These are phyloP conservation scores for Mustelus asterias DNA, from an alignment of 2,113 vertebrate species.

Conservation along the genomic window DNA sequence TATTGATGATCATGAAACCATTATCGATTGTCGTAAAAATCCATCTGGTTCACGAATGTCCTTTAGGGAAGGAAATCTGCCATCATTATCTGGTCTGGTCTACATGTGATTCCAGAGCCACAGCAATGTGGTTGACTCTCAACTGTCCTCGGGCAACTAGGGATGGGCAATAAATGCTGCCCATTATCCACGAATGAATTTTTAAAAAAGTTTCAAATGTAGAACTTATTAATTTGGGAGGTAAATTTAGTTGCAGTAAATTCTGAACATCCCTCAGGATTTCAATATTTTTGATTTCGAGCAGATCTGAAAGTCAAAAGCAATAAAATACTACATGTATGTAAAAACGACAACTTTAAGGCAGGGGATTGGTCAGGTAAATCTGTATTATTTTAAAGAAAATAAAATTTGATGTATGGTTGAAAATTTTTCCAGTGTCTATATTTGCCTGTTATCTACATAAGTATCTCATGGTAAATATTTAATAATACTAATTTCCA, in stretches of 20 bases:
- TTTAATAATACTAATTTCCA: background rate
- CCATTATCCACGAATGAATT: too few relatives aligned
- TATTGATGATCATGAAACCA: too few relatives aligned
- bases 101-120: too few relatives aligned
- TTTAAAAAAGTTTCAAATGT: background rate
- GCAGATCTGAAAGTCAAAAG: background rate
- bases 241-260: background rate
- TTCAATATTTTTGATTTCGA: background rate
- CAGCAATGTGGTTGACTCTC: too few relatives aligned
- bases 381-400: background rate
- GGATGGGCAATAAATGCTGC: too few relatives aligned
- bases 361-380: background rate
- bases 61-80: too few relatives aligned
- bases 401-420: background rate
- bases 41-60: too few relatives aligned
- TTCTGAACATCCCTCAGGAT: background rate
- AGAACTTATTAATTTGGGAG: background rate
- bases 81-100: too few relatives aligned
- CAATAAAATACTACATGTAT: background rate
- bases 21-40: too few relatives aligned
- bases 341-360: background rate
- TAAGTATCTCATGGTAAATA: background rate
- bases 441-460: background rate
- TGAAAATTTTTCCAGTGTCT: background rate
- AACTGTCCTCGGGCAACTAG: too few relatives aligned